Evolutionary conservation across 2,113 vertebrate species (phyloP).

Genomic region (Pedetes capensis): DNA sequence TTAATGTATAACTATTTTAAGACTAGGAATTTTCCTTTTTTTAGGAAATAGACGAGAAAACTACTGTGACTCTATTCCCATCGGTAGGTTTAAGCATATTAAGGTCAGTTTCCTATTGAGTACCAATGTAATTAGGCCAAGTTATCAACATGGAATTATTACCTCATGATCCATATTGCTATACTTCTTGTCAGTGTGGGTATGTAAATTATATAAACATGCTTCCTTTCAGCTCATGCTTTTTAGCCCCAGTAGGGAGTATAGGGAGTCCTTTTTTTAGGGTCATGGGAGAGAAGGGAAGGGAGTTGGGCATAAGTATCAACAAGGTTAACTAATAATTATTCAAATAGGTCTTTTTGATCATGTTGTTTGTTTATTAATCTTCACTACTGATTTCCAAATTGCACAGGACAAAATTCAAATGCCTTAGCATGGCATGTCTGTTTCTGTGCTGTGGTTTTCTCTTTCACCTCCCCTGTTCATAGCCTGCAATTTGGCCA

Average conservation of each 20-base stretch:
- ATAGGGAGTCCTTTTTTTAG: background rate
- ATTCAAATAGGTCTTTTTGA: background rate
- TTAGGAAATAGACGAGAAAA: conserved; percentile 2
- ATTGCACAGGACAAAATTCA: no score
- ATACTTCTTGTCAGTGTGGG: background rate
- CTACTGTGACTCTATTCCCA: background rate
- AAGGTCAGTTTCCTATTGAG: background rate
- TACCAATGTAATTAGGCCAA: background rate
- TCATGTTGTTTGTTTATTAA: background rate
- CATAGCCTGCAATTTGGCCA: background rate
- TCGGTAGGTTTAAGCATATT: background rate
- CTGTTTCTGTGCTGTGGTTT: background rate
- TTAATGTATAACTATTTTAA: background rate
- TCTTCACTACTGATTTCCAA: background rate
- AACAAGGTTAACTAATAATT: background rate
- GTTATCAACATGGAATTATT: background rate
- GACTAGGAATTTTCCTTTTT: background rate
- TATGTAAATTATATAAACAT: background rate
- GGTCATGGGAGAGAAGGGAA: background rate
- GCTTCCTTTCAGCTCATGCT: background rate
- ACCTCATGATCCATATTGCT: background rate
- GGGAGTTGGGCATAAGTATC: background rate
- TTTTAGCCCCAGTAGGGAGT: no score
- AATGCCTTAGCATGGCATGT: background rate
- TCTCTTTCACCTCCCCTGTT: background rate